Conservation (phyloP, 2,888 invertebrate species). For the Hoplodrina ambigua region DNA sequence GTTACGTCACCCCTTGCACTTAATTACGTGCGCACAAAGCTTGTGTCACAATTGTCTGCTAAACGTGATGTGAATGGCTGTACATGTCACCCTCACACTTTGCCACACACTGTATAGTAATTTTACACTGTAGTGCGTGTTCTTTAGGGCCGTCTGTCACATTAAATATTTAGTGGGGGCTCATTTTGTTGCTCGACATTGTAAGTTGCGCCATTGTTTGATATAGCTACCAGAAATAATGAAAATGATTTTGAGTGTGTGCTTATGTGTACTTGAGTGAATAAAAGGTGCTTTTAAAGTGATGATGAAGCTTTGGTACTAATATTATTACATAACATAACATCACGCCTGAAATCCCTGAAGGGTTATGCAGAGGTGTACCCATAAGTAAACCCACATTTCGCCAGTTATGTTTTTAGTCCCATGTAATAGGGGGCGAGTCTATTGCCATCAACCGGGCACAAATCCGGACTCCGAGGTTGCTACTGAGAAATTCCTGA, state of each 20-base stretch:
- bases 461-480: too few species aligned
- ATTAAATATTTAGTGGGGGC: conserved; percentile 32
- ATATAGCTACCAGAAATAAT: not conserved
- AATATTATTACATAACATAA: too few species aligned
- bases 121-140: conserved; percentile 28
- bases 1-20: conserved; percentile 22
- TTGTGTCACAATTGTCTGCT: conserved; percentile 38
- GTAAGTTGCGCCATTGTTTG: not conserved
- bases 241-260: not conserved
- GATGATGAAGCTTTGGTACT: not conserved
- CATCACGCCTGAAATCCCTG: too few species aligned
- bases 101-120: conserved; percentile 31
- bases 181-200: conserved; percentile 12
- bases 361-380: too few species aligned
- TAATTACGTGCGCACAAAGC: conserved; percentile 50
- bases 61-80: conserved; percentile 39
- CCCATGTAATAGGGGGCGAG: too few species aligned
- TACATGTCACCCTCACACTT: conserved; percentile 31
- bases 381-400: too few species aligned
- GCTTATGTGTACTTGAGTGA: not conserved
- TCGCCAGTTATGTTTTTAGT: too few species aligned
- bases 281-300: not conserved
- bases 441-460: too few species aligned
- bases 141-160: conserved; percentile 35
- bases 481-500: too few species aligned